Evolutionary conservation across 2,888 invertebrate genomes (phyloP).

Genomic region (Criorhina ranunculi): DNA sequence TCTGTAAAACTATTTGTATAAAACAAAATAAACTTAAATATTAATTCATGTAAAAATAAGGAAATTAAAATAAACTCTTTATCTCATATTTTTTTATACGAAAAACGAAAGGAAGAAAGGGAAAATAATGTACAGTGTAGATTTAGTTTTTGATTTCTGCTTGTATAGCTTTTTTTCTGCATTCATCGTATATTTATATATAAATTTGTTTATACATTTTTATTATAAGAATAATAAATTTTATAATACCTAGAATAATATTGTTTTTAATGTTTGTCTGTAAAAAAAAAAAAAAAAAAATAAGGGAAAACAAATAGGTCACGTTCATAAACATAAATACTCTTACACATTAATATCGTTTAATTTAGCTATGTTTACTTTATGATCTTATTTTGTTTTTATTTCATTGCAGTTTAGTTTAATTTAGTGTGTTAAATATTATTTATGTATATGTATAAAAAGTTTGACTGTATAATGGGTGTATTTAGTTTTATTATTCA

Average conservation of each 20-base stretch:
- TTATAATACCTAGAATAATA: conserved; percentile 58
- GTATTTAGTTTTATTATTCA: conserved; percentile 37
- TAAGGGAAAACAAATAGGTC: conserved; percentile 26
- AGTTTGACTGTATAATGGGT: conserved; percentile 45
- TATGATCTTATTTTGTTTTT: conserved; percentile 11
- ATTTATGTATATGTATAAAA: conserved; percentile 34
- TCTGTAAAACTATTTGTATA: conserved; percentile 53
- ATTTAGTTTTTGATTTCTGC: conserved; percentile 41
- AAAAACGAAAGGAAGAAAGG: conserved; percentile 37
- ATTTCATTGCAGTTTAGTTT: conserved; percentile 33
- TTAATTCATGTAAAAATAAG: conserved; percentile 64
- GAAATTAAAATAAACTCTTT: conserved; percentile 65
- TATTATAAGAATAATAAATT: conserved; percentile 38
- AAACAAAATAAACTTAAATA: conserved; percentile 66
- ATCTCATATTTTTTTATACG: conserved; percentile 29
- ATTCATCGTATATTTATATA: conserved; percentile 29
- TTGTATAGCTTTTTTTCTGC: conserved; percentile 8
- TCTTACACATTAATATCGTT: conserved; percentile 51
- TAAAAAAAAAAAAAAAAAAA: conserved; percentile 31
- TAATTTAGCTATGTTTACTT: conserved; percentile 23
- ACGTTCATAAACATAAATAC: conserved; percentile 57
- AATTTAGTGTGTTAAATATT: conserved; percentile 25
- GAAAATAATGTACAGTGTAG: conserved; percentile 69
- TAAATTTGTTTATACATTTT: conserved; percentile 60
- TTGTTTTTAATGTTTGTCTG: conserved; percentile 35